These are phyloP conservation scores for Myotis yumanensis DNA, from an alignment of 2,113 vertebrate genomes.

Conservation along the genomic window DNA sequence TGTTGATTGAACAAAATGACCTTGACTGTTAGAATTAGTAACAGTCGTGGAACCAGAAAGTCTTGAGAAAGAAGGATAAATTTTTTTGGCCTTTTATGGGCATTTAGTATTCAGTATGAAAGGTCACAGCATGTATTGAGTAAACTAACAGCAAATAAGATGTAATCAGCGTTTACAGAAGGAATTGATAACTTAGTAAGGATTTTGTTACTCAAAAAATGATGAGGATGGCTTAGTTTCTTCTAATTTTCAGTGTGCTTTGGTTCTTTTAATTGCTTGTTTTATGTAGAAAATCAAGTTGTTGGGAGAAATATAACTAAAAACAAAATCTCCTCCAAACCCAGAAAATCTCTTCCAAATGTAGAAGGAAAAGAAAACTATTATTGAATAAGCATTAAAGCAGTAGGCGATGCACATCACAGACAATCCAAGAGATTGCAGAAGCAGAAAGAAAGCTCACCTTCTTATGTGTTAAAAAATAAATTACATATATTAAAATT, in stretches of 20 bases:
- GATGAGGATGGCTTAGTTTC: background rate
- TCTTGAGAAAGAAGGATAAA: background rate
- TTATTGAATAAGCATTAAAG: background rate
- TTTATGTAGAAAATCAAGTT: background rate
- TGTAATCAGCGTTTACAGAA: background rate
- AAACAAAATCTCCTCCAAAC: too few relatives aligned
- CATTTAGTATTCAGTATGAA: background rate
- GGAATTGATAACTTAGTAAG: background rate
- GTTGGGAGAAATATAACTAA: background rate
- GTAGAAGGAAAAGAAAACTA: background rate
- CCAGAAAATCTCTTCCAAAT: background rate
- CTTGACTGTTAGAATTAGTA: background rate
- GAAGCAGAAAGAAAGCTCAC: background rate
- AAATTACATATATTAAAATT: background rate
- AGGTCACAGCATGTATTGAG: background rate
- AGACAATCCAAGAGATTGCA: background rate
- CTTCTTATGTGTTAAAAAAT: background rate
- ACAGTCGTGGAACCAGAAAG: background rate
- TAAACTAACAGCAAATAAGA: background rate
- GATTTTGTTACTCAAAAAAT: background rate
- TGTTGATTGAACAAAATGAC: too few relatives aligned
- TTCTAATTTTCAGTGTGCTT: background rate
- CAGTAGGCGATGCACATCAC: background rate
- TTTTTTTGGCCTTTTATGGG: background rate
- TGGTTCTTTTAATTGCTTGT: background rate